Percentiles rank a stretch among this genome's conserved stretches.
phyloP scores from a whole-genome alignment of 2,113 vertebrate genomes.

The Jaculus jaculus region DNA sequence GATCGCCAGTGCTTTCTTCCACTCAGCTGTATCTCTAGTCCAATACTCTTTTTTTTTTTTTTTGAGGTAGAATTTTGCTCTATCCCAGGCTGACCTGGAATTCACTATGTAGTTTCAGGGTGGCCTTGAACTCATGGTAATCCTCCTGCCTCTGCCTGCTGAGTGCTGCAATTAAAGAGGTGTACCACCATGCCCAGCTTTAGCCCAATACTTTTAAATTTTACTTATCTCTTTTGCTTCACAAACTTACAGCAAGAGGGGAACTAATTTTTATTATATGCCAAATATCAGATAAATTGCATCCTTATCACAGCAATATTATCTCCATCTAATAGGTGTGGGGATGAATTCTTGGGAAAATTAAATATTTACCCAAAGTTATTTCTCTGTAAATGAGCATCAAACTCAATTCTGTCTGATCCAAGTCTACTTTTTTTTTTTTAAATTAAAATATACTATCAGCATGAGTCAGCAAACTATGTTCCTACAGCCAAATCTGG shows the following conservation, averaged over 20 bases:
- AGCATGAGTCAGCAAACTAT: background rate
- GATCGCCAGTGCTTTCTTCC: too few relatives aligned
- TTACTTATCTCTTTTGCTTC: constrained; percentile 9
- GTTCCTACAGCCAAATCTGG: background rate
- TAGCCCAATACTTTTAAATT: background rate
- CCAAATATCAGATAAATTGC: background rate
- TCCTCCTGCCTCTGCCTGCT: too few relatives aligned
- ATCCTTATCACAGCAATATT: background rate
- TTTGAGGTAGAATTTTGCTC: too few relatives aligned
- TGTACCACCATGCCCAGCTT: background rate
- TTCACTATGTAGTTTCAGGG: too few relatives aligned
- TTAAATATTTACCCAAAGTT: background rate
- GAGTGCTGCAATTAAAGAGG: too few relatives aligned
- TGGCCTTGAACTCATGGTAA: too few relatives aligned
- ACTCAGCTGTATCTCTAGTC: too few relatives aligned
- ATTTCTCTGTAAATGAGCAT: background rate
- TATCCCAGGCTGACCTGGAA: too few relatives aligned
- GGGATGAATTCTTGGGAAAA: background rate
- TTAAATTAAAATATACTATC: background rate
- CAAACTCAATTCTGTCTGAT: background rate
- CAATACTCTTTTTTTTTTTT: background rate
- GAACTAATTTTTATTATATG: background rate
- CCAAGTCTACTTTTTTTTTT: constrained; percentile 14
- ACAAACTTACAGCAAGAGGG: background rate
- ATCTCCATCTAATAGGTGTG: background rate